These are phyloP conservation scores for Lypha dubia DNA, from an alignment of 2,888 invertebrate genomes.

Conservation along the genomic window DNA sequence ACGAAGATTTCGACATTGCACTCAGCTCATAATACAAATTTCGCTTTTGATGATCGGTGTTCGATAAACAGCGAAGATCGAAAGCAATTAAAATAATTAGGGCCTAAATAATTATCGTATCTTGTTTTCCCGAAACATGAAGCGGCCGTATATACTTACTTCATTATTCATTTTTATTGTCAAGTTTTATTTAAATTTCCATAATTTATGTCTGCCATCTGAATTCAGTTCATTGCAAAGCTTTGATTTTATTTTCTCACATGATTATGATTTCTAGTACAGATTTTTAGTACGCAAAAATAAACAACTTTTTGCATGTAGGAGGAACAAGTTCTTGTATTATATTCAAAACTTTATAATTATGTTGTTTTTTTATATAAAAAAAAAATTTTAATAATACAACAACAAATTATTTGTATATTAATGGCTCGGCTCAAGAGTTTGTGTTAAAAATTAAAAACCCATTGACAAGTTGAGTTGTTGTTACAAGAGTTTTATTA, in stretches of 20 bases:
- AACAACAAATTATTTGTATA: conserved; percentile 6
- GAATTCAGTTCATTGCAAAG: conserved; percentile 28
- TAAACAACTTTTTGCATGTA: conserved; percentile 46
- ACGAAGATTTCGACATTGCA: too few relatives aligned
- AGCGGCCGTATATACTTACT: too few relatives aligned
- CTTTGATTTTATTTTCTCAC: conserved; percentile 52
- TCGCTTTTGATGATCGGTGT: too few relatives aligned
- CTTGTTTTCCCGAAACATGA: too few relatives aligned
- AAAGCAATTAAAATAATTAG: too few relatives aligned
- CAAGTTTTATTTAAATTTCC: conserved; percentile 12
- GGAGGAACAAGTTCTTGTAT: conserved; percentile 62
- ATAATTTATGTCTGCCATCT: not conserved
- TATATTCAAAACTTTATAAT: conserved; percentile 28
- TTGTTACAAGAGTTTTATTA: conserved; percentile 22
- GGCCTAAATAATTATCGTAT: too few relatives aligned
- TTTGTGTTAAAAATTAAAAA: conserved; percentile 25
- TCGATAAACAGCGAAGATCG: too few relatives aligned
- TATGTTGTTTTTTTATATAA: conserved; percentile 12
- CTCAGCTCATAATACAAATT: too few relatives aligned
- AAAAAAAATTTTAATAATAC: not conserved
- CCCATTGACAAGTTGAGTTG: conserved; percentile 44
- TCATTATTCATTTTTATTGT: not conserved
- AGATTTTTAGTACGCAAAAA: conserved; percentile 24
- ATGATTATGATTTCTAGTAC: conserved; percentile 49
- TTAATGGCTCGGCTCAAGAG: not conserved